phyloP scores from a whole-genome alignment of 2,797 vertebrate species.

The Oreochromis mossambicus region DNA sequence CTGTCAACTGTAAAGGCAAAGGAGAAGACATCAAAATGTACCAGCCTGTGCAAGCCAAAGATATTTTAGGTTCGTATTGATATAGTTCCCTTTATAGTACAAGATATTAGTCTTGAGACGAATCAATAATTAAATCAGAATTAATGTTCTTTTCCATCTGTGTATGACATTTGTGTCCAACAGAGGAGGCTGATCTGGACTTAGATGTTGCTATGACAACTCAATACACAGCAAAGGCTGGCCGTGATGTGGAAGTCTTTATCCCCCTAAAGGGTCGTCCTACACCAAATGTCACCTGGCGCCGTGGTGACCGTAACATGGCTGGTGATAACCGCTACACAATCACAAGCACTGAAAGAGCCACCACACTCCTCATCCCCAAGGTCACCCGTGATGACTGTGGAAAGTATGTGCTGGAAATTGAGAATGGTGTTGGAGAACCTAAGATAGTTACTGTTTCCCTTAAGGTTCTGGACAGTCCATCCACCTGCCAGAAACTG shows the following conservation, averaged over 20 bases:
- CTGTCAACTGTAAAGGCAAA: constrained; percentile 88
- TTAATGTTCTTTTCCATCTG: not conserved
- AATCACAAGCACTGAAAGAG: constrained; percentile 88
- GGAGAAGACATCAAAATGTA: constrained; percentile 92
- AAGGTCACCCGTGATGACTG: constrained; percentile 91
- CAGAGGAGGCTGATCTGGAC: constrained; percentile 97
- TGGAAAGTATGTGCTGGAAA: constrained; percentile 92
- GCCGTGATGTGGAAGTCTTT: constrained; percentile 87
- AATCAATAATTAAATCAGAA: not conserved
- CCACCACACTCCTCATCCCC: constrained; percentile 86
- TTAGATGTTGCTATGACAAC: constrained; percentile 91
- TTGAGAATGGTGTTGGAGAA: constrained; percentile 96
- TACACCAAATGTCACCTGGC: constrained; percentile 90
- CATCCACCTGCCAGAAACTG: constrained; percentile 90
- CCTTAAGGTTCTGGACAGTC: constrained; percentile 92
- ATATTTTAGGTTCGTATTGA: constrained; percentile 89
- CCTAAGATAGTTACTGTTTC: constrained; percentile 88
- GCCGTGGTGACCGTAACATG: constrained; percentile 91
- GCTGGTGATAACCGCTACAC: constrained; percentile 83
- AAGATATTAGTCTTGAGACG: not conserved
- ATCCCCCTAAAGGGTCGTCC: constrained; percentile 96
- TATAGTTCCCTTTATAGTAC: not conserved
- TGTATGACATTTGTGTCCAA: constrained; percentile 26
- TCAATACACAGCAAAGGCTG: constrained; percentile 87
- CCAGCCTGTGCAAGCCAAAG: constrained; percentile 93